Base-by-base conservation (phyloP, 2,888 invertebrate species). In the Ecdyonurus torrentis region DNA sequence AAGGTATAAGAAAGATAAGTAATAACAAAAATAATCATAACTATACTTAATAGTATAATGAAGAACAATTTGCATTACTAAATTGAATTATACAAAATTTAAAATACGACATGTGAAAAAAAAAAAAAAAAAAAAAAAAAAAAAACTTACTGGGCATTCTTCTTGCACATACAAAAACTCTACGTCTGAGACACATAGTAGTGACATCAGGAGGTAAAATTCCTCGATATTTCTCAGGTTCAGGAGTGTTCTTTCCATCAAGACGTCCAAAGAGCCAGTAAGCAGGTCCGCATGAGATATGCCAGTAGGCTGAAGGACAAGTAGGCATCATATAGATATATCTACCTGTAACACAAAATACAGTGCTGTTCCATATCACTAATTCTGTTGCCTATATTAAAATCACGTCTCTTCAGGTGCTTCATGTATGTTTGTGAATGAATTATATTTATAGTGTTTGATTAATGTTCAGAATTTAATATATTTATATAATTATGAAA, bases 261-360 rank as follows among this genome's bases (percentile, higher is more conserved):
- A 55, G 55, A 10, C 55, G n/a, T n/a, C 55, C 55, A n/a, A 55
- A 55, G 15, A 55, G 20, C 55, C 55, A 55, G n/a, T 55, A 55
- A n/a, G 55, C 10, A 7, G 55, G 55, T 7, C 55, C 55, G 20
- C 55, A 55, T n/a, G 55, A 55, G 55, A 55, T 55, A n/a, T 55
- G 55, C 55, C 55, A 55, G 55, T 55, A 55, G 55, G 55, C 55
- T 55, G 55, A 5, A 20, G 55, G 55, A 55, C 55, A 55, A 22
- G 55, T 55, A 7, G 55, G 55, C 55, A 55, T 55, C 37, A 37
- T 37, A 37, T 37, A 37, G 55, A 55, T 55, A 55, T 55, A 55
- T n/a, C 55, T 7, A n/a, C 19, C 55, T 55, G 55, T 5, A 55
- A 55, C 55, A 55, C 19, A 55, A 55, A 7, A 7, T 55, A 55